Conservation (phyloP, 2,797 vertebrate species). For the Onychomys arenicola region DNA sequence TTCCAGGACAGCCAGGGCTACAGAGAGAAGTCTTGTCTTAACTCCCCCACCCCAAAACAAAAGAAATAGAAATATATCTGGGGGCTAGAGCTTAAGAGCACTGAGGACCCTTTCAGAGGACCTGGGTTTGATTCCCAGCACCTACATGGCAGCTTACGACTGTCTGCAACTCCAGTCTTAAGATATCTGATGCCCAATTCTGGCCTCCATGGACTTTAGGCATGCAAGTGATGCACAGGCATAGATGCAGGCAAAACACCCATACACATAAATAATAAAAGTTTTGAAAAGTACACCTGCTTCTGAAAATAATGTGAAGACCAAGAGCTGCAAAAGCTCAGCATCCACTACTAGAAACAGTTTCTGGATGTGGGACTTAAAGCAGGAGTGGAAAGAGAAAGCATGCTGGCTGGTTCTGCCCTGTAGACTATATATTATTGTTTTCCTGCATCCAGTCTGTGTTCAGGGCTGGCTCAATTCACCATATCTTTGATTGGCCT, state of each 20-base stretch:
- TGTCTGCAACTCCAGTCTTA: neutral
- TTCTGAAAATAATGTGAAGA: slow-evolving; percentile 10
- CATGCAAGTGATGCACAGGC: neutral
- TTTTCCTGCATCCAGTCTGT: neutral
- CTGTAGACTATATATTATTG: neutral
- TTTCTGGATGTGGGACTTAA: slow-evolving; percentile 41
- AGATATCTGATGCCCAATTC: neutral
- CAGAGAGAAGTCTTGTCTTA: no score
- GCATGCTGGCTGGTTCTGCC: neutral
- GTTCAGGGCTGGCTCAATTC: neutral
- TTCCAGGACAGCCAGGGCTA: no score
- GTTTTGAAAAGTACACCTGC: neutral
- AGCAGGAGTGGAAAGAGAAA: neutral
- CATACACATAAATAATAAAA: neutral
- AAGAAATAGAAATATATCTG: no score
- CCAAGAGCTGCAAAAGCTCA: neutral
- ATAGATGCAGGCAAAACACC: neutral
- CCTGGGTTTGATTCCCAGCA: neutral
- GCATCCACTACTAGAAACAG: neutral
- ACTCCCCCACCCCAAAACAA: no score
- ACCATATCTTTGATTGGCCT: neutral
- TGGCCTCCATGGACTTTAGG: neutral
- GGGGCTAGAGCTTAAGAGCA: neutral
- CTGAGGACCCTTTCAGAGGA: neutral
- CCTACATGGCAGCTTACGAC: neutral